Evolutionary conservation across 92 coral and sea anemone genomes (phyloP).

Genomic region (Chrysogorgia sp.): DNA sequence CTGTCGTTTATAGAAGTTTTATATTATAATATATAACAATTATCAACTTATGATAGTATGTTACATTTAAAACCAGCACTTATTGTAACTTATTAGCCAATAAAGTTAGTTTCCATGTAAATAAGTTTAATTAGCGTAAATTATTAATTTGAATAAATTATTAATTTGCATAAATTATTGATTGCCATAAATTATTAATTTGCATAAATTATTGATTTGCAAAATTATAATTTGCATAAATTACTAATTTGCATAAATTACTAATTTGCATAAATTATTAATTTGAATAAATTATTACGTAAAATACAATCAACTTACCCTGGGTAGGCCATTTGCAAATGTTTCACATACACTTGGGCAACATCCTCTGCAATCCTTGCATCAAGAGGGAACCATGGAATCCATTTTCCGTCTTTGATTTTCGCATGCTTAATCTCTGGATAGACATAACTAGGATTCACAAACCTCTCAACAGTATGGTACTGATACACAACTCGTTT

Average conservation of each 20-base stretch:
- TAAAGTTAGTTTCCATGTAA: not conserved
- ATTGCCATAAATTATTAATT: too few species aligned
- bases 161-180: too few species aligned
- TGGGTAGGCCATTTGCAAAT: conserved; percentile 54
- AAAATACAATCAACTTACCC: conserved; percentile 56
- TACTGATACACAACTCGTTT: conserved; percentile 9
- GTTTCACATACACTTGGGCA: conserved; percentile 60
- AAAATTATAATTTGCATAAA: not conserved
- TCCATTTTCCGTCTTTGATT: conserved; percentile 42
- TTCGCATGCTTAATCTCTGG: conserved; percentile 27
- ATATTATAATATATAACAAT: too few species aligned
- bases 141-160: too few species aligned
- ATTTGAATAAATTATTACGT: too few species aligned
- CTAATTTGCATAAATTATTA: too few species aligned
- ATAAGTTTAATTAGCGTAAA: too few species aligned
- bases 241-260: too few species aligned
- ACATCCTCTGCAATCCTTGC: conserved; percentile 55
- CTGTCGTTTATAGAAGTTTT: too few species aligned
- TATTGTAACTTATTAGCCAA: not conserved
- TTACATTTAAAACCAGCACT: too few species aligned
- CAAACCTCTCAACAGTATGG: conserved; percentile 29
- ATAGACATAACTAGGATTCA: conserved; percentile 41
- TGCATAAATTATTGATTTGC: not conserved
- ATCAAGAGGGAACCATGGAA: conserved; percentile 56
- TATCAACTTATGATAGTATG: too few species aligned